A percentile compares a stretch with the other conserved stretches of the same genome.
These are phyloP conservation scores for Mantis religiosa DNA, from an alignment of 2,888 invertebrate species.

Conservation along the genomic window DNA sequence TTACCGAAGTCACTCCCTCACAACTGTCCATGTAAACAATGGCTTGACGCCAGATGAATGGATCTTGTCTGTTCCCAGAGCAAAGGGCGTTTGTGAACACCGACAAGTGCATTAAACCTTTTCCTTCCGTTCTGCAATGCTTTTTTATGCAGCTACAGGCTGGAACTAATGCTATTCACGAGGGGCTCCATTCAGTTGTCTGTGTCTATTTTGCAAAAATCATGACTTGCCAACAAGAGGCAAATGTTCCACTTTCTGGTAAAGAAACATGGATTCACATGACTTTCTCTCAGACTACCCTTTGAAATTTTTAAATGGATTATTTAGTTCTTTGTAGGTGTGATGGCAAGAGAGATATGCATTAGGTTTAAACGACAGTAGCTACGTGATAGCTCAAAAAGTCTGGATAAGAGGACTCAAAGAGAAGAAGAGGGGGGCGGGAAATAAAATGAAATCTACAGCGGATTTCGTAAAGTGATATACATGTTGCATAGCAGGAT, in stretches of 20 bases:
- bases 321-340: too few relatives aligned
- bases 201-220: not conserved
- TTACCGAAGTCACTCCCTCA: not conserved
- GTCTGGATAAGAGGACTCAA: too few relatives aligned
- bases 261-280: not conserved
- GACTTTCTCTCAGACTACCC: too few relatives aligned
- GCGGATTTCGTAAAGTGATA: too few relatives aligned
- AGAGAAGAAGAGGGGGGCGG: too few relatives aligned
- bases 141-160: not conserved
- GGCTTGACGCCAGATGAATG: not conserved
- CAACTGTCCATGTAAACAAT: not conserved
- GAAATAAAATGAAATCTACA: too few relatives aligned
- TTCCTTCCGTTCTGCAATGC: not conserved
- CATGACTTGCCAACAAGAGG: not conserved
- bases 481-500: too few relatives aligned
- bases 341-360: too few relatives aligned
- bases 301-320: too few relatives aligned
- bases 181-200: not conserved
- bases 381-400: too few relatives aligned
- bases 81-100: not conserved
- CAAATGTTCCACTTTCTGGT: not conserved
- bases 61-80: not conserved
- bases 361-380: too few relatives aligned
- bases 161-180: not conserved
- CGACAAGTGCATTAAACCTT: not conserved